These are phyloP conservation scores for Emys orbicularis DNA, from an alignment of 2,797 vertebrate genomes.

Conservation along the genomic window DNA sequence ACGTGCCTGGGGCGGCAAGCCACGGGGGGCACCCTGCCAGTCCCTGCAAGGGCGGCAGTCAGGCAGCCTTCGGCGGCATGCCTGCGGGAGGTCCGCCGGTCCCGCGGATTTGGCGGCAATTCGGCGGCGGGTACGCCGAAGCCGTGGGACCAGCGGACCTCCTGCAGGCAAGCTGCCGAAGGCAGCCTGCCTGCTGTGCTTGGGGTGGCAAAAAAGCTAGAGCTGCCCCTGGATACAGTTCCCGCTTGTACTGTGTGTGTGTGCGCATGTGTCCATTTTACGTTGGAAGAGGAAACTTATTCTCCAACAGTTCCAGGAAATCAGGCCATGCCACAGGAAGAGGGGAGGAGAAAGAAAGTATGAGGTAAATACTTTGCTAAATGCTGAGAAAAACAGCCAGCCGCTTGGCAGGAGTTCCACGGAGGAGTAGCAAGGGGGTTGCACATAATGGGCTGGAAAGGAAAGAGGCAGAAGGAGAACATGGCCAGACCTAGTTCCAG, in stretches of 20 bases:
- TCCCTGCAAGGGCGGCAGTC: too few relatives aligned
- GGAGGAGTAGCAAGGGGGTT: not conserved
- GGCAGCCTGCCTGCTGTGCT: too few relatives aligned
- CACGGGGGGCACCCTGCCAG: too few relatives aligned
- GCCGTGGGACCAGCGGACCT: too few relatives aligned
- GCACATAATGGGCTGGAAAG: not conserved
- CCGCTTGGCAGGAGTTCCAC: not conserved
- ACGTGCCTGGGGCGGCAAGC: too few relatives aligned
- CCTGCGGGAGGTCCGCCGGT: too few relatives aligned
- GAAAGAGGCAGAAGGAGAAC: not conserved
- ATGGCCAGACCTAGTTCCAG: not conserved
- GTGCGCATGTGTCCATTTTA: not conserved
- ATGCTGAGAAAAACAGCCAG: not conserved
- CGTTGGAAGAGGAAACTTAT: not conserved
- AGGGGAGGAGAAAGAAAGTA: not conserved
- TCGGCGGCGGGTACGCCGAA: too few relatives aligned
- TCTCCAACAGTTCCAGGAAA: not conserved
- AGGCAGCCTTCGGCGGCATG: too few relatives aligned
- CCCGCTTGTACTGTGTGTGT: too few relatives aligned
- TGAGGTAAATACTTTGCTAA: not conserved
- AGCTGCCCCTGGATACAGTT: not conserved
- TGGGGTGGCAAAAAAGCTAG: too few relatives aligned
- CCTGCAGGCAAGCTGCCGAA: too few relatives aligned
- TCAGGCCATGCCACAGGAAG: not conserved
- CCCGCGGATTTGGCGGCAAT: too few relatives aligned